Base-by-base conservation (phyloP, 1,140 invertebrate genomes). In the Hycleus cichorii region DNA sequence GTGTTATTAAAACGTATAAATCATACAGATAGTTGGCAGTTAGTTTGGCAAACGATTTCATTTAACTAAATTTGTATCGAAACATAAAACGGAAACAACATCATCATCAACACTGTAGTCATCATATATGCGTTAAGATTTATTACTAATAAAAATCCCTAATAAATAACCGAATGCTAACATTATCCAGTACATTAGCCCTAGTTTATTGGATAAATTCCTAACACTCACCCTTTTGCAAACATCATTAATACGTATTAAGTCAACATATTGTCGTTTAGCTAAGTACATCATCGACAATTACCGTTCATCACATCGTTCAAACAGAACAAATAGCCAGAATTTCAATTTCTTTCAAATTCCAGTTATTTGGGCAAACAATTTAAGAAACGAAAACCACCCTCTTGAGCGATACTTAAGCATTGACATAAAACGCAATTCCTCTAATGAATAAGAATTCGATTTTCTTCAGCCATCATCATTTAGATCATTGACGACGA, bases 181-280 rank as follows among this genome's bases (percentile, higher is more conserved):
- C 51, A 53, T 53, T 53, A 53, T 53, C 51, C 51, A 53, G 38
- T 53, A 53, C 51, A 53, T 53, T 53, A 53, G 51, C 51, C 44
- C 51, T 58, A 52, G 45, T 56, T 52, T 60, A 60, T 60, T 60
- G 59, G 59, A 55, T 26, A 52, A 51, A 60, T 60, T 60, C 59
- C 54, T 49, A 38, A 5, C 43, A 47, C 45, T 10, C 52, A 49
- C 55, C 59, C 58, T 52, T 11, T 50, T 42, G 27, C 11, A 38
- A 32, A 55, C 50, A 57, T 57, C 57, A 63, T 63, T 63, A 59
- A 63, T 63, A 59, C 61, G 50, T 59, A 63, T 63, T 63, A 63
- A 63, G 61, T 57, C 58, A 59, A 63, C 58, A 59, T 63, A 63
- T 63, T 59, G 58, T 57, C 61, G 57, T 54, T 52, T 49, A 32